These are phyloP conservation scores for Bradynema listronoti DNA, from an alignment of 1,140 invertebrate genomes.

Conservation along the genomic window DNA sequence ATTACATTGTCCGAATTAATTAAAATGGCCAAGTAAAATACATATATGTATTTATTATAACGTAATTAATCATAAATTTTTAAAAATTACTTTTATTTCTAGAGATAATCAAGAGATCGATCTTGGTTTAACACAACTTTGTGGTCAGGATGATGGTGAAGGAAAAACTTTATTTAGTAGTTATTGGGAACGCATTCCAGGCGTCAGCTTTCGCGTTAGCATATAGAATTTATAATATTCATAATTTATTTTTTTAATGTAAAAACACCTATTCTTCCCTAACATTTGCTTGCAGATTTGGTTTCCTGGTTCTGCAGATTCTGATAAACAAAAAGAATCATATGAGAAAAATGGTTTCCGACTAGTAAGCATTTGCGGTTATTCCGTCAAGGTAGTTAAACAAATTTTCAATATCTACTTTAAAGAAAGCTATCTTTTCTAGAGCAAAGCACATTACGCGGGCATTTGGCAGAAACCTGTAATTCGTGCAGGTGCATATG, in stretches of 20 bases:
- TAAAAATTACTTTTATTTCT: background rate
- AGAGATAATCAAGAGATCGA: conserved; percentile 55
- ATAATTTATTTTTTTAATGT: background rate
- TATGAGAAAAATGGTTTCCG: conserved; percentile 51
- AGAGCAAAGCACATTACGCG: conserved; percentile 47
- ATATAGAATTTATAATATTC: background rate
- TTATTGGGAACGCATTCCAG: conserved; percentile 53
- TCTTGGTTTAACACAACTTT: conserved; percentile 52
- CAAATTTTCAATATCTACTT: background rate
- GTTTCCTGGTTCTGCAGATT: conserved; percentile 52
- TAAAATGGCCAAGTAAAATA: conserved; percentile 34
- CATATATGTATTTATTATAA: background rate
- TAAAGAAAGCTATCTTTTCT: background rate
- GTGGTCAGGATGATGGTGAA: conserved; percentile 48
- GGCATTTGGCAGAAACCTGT: conserved; percentile 53
- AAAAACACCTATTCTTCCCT: conserved; percentile 3
- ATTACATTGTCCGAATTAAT: conserved; percentile 48
- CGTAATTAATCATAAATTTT: conserved; percentile 15
- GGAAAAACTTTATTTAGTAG: conserved; percentile 51
- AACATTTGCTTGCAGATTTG: conserved; percentile 42
- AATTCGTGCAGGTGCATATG: conserved; percentile 38
- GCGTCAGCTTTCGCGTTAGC: conserved; percentile 40
- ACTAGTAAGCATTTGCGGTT: conserved; percentile 48
- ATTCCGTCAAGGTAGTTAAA: conserved; percentile 32
- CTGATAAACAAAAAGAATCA: conserved; percentile 43